Evolutionary conservation across 2,797 vertebrate species (phyloP).

Genomic region (Leptoclinus maculatus): DNA sequence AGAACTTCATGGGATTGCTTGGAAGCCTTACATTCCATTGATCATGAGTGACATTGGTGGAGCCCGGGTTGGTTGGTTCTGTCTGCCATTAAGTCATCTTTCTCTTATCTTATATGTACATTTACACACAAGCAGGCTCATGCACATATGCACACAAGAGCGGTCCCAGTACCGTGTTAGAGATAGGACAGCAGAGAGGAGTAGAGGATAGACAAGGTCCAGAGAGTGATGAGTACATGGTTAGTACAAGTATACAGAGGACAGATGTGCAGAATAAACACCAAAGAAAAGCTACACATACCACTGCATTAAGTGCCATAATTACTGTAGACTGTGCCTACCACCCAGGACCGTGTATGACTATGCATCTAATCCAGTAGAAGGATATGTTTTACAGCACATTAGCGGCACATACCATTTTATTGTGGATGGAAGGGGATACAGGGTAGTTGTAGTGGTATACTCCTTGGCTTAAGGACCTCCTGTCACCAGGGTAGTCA

Average conservation of each 20-base stretch:
- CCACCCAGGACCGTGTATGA: not conserved
- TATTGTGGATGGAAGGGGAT: slow-evolving; percentile 92
- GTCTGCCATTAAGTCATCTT: not conserved
- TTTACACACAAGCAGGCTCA: slow-evolving; percentile 11
- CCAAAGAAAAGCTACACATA: slow-evolving; percentile 15
- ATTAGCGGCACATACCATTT: slow-evolving; percentile 88
- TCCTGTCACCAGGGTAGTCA: slow-evolving; percentile 92
- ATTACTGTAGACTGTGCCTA: not conserved
- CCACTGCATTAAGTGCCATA: not conserved
- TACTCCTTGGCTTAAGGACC: slow-evolving; percentile 89
- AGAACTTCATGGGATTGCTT: not conserved
- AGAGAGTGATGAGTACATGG: not conserved
- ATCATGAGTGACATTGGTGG: not conserved
- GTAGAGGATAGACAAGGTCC: not conserved
- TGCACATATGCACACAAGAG: not conserved
- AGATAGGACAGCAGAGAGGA: slow-evolving; percentile 1
- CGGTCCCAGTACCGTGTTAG: not conserved
- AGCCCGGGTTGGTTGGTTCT: not conserved
- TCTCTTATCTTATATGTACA: not conserved
- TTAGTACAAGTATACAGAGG: not conserved
- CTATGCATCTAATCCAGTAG: not conserved
- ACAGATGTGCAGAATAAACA: slow-evolving; percentile 10
- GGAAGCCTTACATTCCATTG: not conserved
- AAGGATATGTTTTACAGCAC: slow-evolving; percentile 12
- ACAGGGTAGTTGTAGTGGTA: slow-evolving; percentile 92